phyloP scores from a whole-genome alignment of 1,140 invertebrate species.

The Rhopalosiphum maidis region DNA sequence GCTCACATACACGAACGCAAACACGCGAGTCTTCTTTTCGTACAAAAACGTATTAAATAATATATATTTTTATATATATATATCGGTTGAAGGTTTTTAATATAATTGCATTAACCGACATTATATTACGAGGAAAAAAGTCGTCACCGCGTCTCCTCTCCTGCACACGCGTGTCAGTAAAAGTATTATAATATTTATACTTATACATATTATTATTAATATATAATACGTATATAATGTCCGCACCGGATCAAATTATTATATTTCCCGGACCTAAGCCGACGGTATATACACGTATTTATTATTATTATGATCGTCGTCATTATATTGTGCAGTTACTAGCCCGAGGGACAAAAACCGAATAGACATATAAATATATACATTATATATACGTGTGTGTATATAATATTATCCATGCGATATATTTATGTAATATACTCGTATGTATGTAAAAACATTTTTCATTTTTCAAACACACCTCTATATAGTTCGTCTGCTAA shows the following conservation, averaged over 20 bases:
- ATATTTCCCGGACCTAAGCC: neutral
- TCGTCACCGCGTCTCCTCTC: neutral
- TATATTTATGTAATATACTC: neutral
- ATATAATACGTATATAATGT: neutral
- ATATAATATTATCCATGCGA: neutral
- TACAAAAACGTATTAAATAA: constrained; percentile 8
- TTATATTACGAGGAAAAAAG: neutral
- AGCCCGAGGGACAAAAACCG: neutral
- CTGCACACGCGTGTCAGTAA: neutral
- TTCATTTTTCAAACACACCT: neutral
- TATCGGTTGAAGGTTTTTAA: constrained; percentile 22
- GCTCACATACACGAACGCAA: neutral
- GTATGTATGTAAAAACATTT: neutral
- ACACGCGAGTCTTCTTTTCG: neutral
- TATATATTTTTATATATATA: neutral
- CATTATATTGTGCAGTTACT: neutral
- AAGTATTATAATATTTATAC: neutral
- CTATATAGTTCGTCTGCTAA: neutral
- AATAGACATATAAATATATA: neutral
- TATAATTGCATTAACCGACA: constrained; percentile 37
- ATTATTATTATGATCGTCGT: neutral
- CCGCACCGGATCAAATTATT: constrained; percentile 26
- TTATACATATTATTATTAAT: neutral
- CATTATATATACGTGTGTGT: neutral
- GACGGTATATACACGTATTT: neutral